Evolutionary conservation across 2,888 invertebrate species (phyloP), one percentile per base, ranked within the genome.

Genomic region (Tenthredo mesomela): DNA sequence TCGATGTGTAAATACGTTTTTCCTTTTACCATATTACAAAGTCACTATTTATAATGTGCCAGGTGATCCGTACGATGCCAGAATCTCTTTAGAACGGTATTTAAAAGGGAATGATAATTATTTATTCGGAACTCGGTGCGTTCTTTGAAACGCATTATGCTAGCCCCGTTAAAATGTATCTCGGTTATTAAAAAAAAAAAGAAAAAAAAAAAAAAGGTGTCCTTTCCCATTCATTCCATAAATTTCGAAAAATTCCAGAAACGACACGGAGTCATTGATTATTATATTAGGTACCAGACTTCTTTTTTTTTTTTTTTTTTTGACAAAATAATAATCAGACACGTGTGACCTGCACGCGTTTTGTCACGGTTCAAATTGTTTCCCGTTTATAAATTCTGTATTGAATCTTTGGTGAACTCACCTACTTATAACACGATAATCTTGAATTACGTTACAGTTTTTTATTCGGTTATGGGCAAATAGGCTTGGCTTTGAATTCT

Each of bases 401-500:
- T 54, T 54, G 7, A 54, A 54, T 54, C 18, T 54, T 7, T 1
- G 54, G n/a, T 2, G 10, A 54, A 47, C 12, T 47, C 47, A n/a
- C 54, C 54, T 54, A n/a, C 25, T 25, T 25, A 29, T 25, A 18
- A 33, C 15, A 33, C 15, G 29, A 67, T 67, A 33, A 67, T 73
- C 40, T 21, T 43, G 40, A 73, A 21, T 73, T 40, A 21, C 21
- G 71, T 43, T 40, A 40, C 71, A 43, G 40, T 43, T 73, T 43
- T 43, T 33, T 33, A 73, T 73, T 73, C 43, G 50, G 54, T 29
- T 77, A 25, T 18, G 25, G n/a, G 10, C 29, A 43, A 21, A 73
- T 25, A 73, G 21, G 71, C 21, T 73, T 15, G 18, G 21, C 29
- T 77, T 67, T n/a, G 25, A 65, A 82, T 82, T 82, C 82, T 47